Percentiles rank a stretch among this genome's conserved stretches.
Evolutionary conservation across 2,888 invertebrate genomes (phyloP).

Genomic region (Drosophila austrosaltans): DNA sequence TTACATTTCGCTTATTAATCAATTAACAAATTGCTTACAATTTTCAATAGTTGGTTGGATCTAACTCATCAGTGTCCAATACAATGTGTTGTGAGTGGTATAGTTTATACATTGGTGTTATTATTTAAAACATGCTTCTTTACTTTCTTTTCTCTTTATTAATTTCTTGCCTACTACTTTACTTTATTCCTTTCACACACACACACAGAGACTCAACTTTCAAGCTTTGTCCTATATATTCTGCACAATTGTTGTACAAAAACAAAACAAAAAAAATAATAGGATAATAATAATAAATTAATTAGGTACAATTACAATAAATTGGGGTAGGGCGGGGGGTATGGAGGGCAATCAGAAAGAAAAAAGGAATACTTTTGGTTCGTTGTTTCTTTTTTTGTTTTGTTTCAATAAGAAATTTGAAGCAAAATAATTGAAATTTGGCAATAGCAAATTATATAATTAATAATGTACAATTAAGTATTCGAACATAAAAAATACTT

Average conservation of each 20-base stretch:
- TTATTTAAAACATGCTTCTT: constrained; percentile 34
- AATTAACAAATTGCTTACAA: constrained; percentile 66
- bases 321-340: constrained; percentile 11
- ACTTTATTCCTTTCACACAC: constrained; percentile 42
- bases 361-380: constrained; percentile 29
- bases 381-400: constrained; percentile 1
- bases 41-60: constrained; percentile 35
- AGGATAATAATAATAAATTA: constrained; percentile 21
- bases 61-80: constrained; percentile 10
- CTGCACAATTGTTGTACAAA: constrained; percentile 37
- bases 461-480: constrained; percentile 44
- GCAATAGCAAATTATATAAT: constrained; percentile 41
- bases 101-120: constrained; percentile 15
- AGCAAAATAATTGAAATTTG: constrained; percentile 4
- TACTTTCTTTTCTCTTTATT: constrained; percentile 46
- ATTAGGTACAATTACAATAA: constrained; percentile 21
- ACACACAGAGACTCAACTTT: constrained; percentile 30
- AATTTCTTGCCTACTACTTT: constrained; percentile 52
- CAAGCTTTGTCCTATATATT: constrained; percentile 17
- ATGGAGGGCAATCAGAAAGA: constrained; percentile 19
- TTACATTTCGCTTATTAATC: constrained; percentile 61
- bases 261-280: constrained; percentile 5
- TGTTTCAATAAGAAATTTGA: not conserved
- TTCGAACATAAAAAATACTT: constrained; percentile 78
- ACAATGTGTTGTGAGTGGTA: constrained; percentile 31